Base-by-base conservation (phyloP, 1,140 invertebrate genomes). In the Drosophila bipectinata region DNA sequence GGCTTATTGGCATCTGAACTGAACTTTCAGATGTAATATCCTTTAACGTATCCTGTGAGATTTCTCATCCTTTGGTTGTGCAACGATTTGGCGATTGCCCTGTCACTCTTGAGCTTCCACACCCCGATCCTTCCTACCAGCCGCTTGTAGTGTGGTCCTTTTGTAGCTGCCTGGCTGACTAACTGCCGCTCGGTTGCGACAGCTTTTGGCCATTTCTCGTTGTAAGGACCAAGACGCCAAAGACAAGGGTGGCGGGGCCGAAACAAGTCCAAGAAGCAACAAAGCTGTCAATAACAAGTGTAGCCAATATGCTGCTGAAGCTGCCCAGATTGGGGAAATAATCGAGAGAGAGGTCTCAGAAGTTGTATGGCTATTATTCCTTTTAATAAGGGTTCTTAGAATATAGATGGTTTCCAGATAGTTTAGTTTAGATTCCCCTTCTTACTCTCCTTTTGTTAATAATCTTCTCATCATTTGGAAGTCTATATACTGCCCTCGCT, bases 251-350 rank as follows among this genome's bases (percentile, higher is more conserved):
- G 49, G 30, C 44, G 48, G 48, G 47, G 34, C 24, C 18, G 12
- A 41, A 53, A 47, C 52, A 60, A 67, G 57, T 67, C 63, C 39
- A 14, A 67, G 72, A 14, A 67, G 72, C 83, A 88, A 82, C 75
- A 79, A 87, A 68, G 83, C 83, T 87, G 82, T 88, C 82, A 87
- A 88, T 87, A 87, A 72, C 66, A 82, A 76, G 64, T 77, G 74
- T 69, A 61, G 58, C 78, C 82, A 85, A 82, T 76, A 87, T 82
- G 75, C 59, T 69, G 37, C 54, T 66, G 41, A 63, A 73, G 67
- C 57, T 64, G 56, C 41, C 26, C 52, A 55, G 45, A 56, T 51
- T 66, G 82, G 49, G 45, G 34, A 24, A 58, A 58, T 37, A 44
- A 6, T 39, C 73, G 82, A 63, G 55, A 59, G 52, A 59, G 52